Evolutionary conservation across 2,888 invertebrate species (phyloP).

Genomic region (Caradrina clavipalpis): DNA sequence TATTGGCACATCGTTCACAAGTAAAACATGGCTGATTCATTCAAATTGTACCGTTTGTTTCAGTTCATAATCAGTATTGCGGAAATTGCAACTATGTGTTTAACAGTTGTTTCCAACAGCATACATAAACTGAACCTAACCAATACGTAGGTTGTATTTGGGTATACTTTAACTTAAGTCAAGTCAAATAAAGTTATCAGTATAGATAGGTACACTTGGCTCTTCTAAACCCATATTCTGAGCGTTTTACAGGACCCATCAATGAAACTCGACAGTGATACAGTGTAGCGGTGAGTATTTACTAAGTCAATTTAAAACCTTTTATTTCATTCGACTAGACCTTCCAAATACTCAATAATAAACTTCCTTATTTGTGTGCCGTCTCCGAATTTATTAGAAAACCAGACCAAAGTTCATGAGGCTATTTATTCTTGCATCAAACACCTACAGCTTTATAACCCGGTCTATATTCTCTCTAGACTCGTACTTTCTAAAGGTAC

Average conservation of each 20-base stretch:
- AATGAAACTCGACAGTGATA: no score
- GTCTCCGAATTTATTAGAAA: background rate
- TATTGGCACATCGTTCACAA: slow-evolving; percentile 26
- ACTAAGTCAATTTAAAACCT: background rate
- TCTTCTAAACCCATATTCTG: background rate
- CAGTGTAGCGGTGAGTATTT: no score
- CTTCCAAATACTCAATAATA: background rate
- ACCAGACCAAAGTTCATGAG: slow-evolving; percentile 4
- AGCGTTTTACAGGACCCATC: no score
- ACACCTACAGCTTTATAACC: background rate
- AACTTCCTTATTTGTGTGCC: background rate
- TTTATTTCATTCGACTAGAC: no score
- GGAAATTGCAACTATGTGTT: background rate
- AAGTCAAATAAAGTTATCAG: background rate
- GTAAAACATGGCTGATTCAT: slow-evolving; percentile 31
- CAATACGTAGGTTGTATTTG: no score
- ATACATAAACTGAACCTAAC: background rate
- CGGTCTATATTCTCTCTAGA: slow-evolving; percentile 13
- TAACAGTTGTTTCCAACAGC: background rate
- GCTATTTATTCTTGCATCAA: slow-evolving; percentile 12
- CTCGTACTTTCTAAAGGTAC: slow-evolving; percentile 14
- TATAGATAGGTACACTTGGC: background rate
- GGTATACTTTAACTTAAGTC: no score
- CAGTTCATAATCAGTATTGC: background rate
- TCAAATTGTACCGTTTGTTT: background rate